Evolutionary conservation across 2,113 vertebrate species (phyloP).

Genomic region (Ictalurus punctatus): DNA sequence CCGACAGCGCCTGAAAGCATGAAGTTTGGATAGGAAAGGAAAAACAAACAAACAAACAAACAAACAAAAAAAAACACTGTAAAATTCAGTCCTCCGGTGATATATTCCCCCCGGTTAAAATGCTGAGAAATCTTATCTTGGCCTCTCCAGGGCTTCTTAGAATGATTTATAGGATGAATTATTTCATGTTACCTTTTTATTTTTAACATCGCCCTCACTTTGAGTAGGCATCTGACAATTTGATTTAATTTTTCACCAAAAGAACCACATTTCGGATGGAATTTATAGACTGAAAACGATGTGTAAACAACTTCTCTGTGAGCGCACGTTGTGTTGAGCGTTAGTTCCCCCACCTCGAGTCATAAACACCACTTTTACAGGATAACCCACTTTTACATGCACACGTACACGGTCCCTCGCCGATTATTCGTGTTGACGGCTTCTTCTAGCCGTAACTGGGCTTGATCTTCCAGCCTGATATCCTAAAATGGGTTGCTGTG

Average conservation of each 20-base stretch:
- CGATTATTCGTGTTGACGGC: neutral
- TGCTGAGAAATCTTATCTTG: neutral
- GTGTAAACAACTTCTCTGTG: neutral
- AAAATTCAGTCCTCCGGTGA: neutral
- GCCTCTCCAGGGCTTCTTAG: constrained; percentile 1
- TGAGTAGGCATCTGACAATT: neutral
- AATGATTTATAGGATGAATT: constrained; percentile 17
- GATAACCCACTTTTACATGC: neutral
- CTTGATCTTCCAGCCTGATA: constrained; percentile 37
- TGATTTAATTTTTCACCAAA: neutral
- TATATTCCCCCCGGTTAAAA: neutral
- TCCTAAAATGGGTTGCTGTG: constrained; percentile 29
- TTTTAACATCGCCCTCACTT: neutral
- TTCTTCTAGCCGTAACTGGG: neutral
- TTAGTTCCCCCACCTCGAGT: neutral
- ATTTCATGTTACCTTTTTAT: constrained; percentile 1
- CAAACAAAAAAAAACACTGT: neutral
- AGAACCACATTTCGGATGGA: neutral
- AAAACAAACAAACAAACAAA: neutral
- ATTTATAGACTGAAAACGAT: neutral
- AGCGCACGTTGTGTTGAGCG: neutral
- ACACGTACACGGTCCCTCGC: neutral
- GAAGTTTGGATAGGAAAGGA: neutral
- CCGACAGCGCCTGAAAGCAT: neutral
- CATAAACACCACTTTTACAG: neutral